Evolutionary conservation across 2,113 vertebrate species (phyloP).

Genomic region (Catharus fuscescens): DNA sequence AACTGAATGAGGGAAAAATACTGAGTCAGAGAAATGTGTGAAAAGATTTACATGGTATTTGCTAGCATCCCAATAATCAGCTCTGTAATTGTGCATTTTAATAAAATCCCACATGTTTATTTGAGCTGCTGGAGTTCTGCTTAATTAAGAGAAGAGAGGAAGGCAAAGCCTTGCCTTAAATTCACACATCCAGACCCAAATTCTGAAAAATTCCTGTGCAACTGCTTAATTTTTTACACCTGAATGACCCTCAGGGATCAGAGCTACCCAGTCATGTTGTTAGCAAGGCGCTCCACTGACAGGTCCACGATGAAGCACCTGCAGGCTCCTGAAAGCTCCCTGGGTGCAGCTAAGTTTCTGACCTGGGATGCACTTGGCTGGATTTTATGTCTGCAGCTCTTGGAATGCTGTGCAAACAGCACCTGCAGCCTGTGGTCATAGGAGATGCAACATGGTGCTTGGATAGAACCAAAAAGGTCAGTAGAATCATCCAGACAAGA

Average conservation of each 20-base stretch:
- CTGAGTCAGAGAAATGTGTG: conserved; percentile 15
- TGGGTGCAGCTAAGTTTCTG: not conserved
- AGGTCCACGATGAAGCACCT: not conserved
- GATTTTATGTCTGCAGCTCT: not conserved
- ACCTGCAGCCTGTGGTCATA: not conserved
- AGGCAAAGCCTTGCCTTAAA: not conserved
- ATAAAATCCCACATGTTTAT: conserved; percentile 24
- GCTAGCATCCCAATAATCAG: not conserved
- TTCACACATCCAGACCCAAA: not conserved
- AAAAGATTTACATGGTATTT: not conserved
- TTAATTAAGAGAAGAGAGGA: not conserved
- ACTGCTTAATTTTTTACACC: not conserved
- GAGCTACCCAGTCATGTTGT: not conserved
- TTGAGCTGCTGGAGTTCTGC: not conserved
- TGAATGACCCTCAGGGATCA: not conserved
- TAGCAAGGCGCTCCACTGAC: not conserved
- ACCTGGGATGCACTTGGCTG: not conserved
- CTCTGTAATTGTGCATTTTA: conserved; percentile 34
- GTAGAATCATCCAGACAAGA: not conserved
- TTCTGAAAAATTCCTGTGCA: not conserved
- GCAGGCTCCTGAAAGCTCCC: not conserved
- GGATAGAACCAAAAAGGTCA: not conserved
- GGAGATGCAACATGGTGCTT: fast-evolving
- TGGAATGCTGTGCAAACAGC: fast-evolving
- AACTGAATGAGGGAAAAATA: not conserved